Conservation (phyloP, 2,888 invertebrate genomes). For the Tyria jacobaeae region DNA sequence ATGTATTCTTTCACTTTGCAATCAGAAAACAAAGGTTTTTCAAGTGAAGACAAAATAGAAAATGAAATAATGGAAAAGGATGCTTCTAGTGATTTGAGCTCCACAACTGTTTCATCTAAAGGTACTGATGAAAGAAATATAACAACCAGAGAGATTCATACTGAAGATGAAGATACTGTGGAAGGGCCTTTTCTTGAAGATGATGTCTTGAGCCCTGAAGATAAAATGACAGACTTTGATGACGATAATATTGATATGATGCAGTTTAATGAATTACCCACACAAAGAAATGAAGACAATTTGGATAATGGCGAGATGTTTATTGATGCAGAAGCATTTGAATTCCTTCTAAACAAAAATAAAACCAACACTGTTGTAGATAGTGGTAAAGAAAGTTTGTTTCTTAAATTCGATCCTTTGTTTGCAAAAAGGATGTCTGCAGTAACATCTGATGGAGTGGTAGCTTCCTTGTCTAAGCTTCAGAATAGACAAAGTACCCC, state of each 20-base stretch:
- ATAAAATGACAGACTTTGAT: constrained; percentile 58
- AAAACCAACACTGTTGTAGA: constrained; percentile 70
- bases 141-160: constrained; percentile 70
- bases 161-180: constrained; percentile 80
- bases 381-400: constrained; percentile 81
- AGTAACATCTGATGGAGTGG: constrained; percentile 63
- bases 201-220: constrained; percentile 59
- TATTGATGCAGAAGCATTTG: constrained; percentile 80
- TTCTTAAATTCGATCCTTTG: constrained; percentile 80
- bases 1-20: constrained; percentile 17
- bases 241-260: constrained; percentile 63
- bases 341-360: constrained; percentile 79
- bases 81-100: constrained; percentile 52
- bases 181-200: constrained; percentile 79
- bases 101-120: constrained; percentile 63
- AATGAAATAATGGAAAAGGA: constrained; percentile 56
- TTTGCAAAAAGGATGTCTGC: constrained; percentile 74
- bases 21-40: constrained; percentile 19
- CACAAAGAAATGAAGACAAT: constrained; percentile 60
- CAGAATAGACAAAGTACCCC: constrained; percentile 73
- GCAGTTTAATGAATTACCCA: constrained; percentile 64
- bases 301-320: constrained; percentile 72
- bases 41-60: constrained; percentile 47
- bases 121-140: constrained; percentile 59
- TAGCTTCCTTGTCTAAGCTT: constrained; percentile 66